These are phyloP conservation scores for Heliocidaris tuberculata DNA, from an alignment of 35 echinoderm and acorn worm species.

Conservation along the genomic window DNA sequence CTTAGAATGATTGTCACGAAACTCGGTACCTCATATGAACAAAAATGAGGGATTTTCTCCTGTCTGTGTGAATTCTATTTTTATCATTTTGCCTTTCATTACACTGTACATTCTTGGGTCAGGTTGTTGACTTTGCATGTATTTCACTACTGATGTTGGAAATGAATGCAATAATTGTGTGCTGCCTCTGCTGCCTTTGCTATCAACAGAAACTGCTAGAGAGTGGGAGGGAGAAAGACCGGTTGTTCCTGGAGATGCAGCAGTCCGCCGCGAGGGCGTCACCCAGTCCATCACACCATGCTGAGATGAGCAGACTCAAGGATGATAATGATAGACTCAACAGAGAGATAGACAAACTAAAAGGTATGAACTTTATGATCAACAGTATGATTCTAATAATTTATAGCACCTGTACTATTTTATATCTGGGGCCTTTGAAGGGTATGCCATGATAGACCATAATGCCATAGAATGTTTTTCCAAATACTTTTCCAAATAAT, in stretches of 20 bases:
- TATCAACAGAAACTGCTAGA: slow-evolving; percentile 73
- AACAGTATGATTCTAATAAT: neutral
- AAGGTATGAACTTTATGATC: slow-evolving; percentile 50
- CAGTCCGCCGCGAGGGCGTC: slow-evolving; percentile 41
- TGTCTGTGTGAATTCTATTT: too few relatives aligned
- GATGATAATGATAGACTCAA: slow-evolving; percentile 53
- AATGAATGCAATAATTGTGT: neutral
- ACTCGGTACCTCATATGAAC: too few relatives aligned
- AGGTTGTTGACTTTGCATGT: too few relatives aligned
- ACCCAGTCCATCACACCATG: slow-evolving; percentile 44
- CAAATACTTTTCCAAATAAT: too few relatives aligned
- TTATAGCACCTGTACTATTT: too few relatives aligned
- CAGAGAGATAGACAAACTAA: slow-evolving; percentile 54
- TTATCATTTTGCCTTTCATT: too few relatives aligned
- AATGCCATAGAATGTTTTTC: too few relatives aligned
- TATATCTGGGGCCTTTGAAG: neutral
- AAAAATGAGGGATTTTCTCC: too few relatives aligned
- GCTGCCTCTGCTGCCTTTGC: neutral
- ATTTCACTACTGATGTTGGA: too few relatives aligned
- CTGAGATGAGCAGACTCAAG: slow-evolving; percentile 56
- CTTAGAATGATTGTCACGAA: too few relatives aligned
- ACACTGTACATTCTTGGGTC: too few relatives aligned
- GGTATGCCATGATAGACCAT: too few relatives aligned
- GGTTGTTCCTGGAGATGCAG: slow-evolving; percentile 77
- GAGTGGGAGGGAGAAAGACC: slow-evolving; percentile 86